Conservation (phyloP, 2,888 invertebrate genomes). For the Diarsia rubi region DNA sequence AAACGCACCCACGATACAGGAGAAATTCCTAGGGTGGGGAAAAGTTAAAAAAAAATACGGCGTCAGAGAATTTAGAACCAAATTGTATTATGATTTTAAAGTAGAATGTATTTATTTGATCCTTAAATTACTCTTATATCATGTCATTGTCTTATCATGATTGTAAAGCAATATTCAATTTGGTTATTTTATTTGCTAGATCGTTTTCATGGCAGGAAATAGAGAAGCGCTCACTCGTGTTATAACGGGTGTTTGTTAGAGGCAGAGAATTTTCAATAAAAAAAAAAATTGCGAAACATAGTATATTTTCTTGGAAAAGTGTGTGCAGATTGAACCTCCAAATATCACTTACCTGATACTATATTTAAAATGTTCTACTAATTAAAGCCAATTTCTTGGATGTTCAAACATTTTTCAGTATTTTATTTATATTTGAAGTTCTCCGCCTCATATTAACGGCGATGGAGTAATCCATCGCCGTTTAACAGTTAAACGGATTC, state of each 20-base stretch:
- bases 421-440: no score
- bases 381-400: no score
- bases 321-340: no score
- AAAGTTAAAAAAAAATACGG: no score
- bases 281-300: background rate
- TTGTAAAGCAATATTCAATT: background rate
- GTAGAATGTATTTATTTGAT: background rate
- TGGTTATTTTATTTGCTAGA: background rate
- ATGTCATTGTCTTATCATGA: background rate
- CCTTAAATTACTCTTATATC: background rate
- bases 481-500: background rate
- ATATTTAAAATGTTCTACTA: background rate
- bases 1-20: no score
- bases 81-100: background rate
- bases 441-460: no score
- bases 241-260: background rate
- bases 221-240: background rate
- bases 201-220: background rate
- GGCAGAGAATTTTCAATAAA: background rate
- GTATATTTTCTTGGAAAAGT: no score
- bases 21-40: no score
- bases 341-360: background rate
- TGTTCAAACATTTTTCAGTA: no score
- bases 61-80: no score
- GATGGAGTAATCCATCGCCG: background rate